Evolutionary conservation across 2,113 vertebrate species (phyloP).

Genomic region (Ploceus nigricollis): DNA sequence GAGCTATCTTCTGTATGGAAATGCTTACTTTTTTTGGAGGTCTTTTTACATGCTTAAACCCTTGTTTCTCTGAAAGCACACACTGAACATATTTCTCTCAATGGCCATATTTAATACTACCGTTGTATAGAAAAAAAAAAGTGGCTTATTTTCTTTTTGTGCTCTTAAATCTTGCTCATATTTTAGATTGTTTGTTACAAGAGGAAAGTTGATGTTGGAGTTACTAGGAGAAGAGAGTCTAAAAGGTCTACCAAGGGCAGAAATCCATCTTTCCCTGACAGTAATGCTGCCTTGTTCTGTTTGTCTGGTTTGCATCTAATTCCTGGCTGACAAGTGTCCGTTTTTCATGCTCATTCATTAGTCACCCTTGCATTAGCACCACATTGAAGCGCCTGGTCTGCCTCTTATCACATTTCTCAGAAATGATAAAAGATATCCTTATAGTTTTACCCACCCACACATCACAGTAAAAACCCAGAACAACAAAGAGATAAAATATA

Average conservation of each 20-base stretch:
- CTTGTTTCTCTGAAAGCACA: background rate
- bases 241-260: conserved; percentile 66
- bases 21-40: background rate
- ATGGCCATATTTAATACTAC: background rate
- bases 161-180: background rate
- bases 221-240: conserved; percentile 27
- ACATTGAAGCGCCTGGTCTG: conserved; percentile 42
- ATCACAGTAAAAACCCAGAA: background rate
- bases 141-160: background rate
- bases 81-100: background rate
- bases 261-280: conserved; percentile 68
- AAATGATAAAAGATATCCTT: conserved; percentile 59
- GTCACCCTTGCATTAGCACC: conserved; percentile 59
- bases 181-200: conserved; percentile 3
- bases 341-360: conserved; percentile 72
- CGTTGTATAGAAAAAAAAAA: background rate
- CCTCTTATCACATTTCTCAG: conserved; percentile 52
- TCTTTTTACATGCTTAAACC: background rate
- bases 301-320: conserved; percentile 68
- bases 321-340: conserved; percentile 65
- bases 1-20: background rate
- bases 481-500: background rate
- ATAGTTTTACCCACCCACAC: conserved; percentile 5
- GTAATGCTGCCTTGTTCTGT: conserved; percentile 55
- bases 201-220: background rate